Evolutionary conservation across 2,113 vertebrate species (phyloP), one percentile per base, ranked within the genome.

Genomic region (Psilopogon haemacephalus): DNA sequence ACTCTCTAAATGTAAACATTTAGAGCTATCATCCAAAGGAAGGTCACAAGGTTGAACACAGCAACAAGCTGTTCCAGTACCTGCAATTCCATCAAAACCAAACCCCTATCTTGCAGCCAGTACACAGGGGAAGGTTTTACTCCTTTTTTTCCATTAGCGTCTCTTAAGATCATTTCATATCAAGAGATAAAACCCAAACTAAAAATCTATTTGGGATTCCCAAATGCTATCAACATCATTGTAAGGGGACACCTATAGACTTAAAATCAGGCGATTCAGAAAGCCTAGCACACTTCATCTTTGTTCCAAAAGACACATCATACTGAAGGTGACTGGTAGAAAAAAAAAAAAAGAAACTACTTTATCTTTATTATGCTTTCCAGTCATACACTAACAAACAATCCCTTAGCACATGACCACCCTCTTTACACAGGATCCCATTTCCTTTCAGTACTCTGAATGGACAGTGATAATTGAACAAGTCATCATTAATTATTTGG

Each of bases 1-100:
- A 90, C 32, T 83, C 90, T 93, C 79, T 93, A 89, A 97, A 91
- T 89, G 77, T 84, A 93, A 96, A 81, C 92, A 92, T 83, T 74
- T 19, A 27, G 86, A 94, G 78, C 40, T 86, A 40, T 55, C 52
- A 90, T 50, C 65, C 69, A 85, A 91, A 70, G 35, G 48, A 81
- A 81, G 54, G 58, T 86, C 46, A 83, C 30, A 71, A 83, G 27
- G 42, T 18, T 80, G 68, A 91, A 67, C 15, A 28, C 6, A 80
- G 37, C 32, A 84, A 80, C 30, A 74, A 95, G 46, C 23, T 68
- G 40, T 70, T 77, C 71, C 55, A 89, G 46, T 27, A 79, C 23
- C 14, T 46, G 32, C 1, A 1, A 87, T n/a, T 82, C 50, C 60
- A 95, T 63, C 28, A 86, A 84, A 89, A 88, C 23, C 8, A 78